phyloP scores from a whole-genome alignment of 2,888 invertebrate species.

The Diaperis boleti region DNA sequence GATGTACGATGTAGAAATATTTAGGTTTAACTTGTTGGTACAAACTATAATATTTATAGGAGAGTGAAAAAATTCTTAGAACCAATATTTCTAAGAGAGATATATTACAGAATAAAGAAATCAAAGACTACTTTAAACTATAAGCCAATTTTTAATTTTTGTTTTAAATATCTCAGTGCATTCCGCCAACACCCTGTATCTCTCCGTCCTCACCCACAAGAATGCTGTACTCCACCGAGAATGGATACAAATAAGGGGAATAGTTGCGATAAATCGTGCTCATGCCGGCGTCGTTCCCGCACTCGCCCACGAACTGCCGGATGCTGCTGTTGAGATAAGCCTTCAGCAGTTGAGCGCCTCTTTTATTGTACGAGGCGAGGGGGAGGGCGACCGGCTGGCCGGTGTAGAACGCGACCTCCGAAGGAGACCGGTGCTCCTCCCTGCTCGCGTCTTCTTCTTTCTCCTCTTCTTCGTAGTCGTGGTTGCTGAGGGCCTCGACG shows the following conservation, averaged over 20 bases:
- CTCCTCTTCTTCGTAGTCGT: constrained; percentile 62
- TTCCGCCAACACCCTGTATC: no score
- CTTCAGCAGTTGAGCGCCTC: constrained; percentile 58
- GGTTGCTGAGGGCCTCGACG: constrained; percentile 71
- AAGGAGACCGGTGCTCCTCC: no score
- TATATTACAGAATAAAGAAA: no score
- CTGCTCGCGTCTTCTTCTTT: no score
- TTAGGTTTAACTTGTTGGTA: no score
- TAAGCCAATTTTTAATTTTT: no score
- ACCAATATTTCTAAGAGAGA: no score
- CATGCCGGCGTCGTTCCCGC: constrained; percentile 67
- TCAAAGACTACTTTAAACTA: no score
- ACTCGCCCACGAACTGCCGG: constrained; percentile 59
- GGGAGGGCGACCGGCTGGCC: constrained; percentile 57
- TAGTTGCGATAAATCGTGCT: constrained; percentile 71
- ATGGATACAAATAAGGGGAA: constrained; percentile 84
- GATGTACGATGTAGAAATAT: no score
- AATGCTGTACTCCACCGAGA: constrained; percentile 84
- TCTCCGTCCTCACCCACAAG: constrained; percentile 76
- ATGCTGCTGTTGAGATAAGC: constrained; percentile 51
- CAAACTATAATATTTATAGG: no score
- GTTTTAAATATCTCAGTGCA: no score
- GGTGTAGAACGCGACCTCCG: constrained; percentile 39
- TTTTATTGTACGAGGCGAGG: constrained; percentile 57
- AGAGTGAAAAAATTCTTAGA: no score